A percentile compares a stretch with the other conserved stretches of the same genome.
Conservation (phyloP, 2,888 invertebrate species). For the Oscheius myriophilus region DNA sequence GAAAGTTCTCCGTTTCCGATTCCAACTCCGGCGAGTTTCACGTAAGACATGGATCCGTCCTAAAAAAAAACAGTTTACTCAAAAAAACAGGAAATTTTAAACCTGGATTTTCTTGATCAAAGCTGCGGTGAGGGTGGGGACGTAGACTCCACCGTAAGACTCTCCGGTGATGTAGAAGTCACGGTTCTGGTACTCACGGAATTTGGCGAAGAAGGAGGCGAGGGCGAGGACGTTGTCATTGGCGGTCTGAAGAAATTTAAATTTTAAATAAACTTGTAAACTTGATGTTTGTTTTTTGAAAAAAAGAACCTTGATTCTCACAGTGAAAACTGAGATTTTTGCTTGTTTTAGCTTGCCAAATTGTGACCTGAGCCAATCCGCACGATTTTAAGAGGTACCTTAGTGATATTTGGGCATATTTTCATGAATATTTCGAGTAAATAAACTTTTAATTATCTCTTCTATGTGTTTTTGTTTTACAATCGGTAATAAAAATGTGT, state of each 20-base stretch:
- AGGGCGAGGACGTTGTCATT: slow-evolving; percentile 73
- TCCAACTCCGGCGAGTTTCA: slow-evolving; percentile 63
- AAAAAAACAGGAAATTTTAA: background rate
- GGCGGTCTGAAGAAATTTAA: slow-evolving; percentile 70
- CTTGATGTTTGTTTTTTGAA: background rate
- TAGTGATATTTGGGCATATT: too few relatives aligned
- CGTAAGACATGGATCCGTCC: slow-evolving; percentile 35
- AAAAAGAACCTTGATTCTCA: too few relatives aligned
- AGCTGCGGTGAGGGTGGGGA: slow-evolving; percentile 69
- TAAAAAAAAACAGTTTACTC: slow-evolving; percentile 4
- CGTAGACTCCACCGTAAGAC: slow-evolving; percentile 71
- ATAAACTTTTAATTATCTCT: too few relatives aligned
- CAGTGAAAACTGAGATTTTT: too few relatives aligned
- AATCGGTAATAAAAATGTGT: too few relatives aligned
- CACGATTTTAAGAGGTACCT: too few relatives aligned
- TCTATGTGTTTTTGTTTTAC: too few relatives aligned
- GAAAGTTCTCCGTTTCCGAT: slow-evolving; percentile 68
- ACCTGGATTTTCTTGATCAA: slow-evolving; percentile 43
- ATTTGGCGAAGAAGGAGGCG: slow-evolving; percentile 72
- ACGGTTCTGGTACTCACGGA: slow-evolving; percentile 72
- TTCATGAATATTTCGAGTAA: too few relatives aligned
- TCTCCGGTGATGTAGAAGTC: slow-evolving; percentile 73
- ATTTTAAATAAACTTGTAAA: too few relatives aligned
- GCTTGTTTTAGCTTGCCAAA: too few relatives aligned
- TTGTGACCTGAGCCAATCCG: too few relatives aligned